phyloP scores from a whole-genome alignment of 2,113 vertebrate species.

The Stictonetta naevosa region DNA sequence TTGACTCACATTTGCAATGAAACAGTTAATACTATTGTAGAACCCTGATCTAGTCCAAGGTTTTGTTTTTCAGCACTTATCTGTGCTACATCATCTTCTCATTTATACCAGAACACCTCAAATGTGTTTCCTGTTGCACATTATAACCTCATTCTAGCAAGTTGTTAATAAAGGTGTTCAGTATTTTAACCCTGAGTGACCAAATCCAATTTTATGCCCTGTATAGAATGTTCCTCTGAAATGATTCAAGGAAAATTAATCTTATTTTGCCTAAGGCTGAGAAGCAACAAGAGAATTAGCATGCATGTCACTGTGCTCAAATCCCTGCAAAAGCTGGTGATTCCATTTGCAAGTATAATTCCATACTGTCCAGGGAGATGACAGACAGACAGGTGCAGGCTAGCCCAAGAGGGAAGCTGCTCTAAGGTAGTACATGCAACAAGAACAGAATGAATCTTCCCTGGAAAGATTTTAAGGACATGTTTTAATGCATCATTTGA shows the following conservation, averaged over 20 bases:
- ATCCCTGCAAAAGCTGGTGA: slow-evolving; percentile 28
- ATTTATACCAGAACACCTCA: background rate
- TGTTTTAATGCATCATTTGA: background rate
- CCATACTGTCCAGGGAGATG: slow-evolving; percentile 51
- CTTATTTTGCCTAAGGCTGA: slow-evolving; percentile 30
- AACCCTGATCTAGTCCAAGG: background rate
- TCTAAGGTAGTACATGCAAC: background rate
- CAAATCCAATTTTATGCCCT: background rate
- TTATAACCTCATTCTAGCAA: background rate
- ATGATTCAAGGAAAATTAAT: background rate
- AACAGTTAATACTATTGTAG: background rate
- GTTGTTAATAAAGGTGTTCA: slow-evolving; percentile 8
- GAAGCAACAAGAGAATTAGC: slow-evolving; percentile 59
- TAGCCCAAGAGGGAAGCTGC: background rate
- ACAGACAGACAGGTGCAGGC: slow-evolving; percentile 46
- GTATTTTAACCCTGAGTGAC: slow-evolving; percentile 23
- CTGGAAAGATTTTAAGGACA: slow-evolving; percentile 1
- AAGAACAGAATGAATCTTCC: background rate
- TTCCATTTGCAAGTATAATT: slow-evolving; percentile 71
- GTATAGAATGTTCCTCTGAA: background rate
- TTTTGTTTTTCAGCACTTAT: background rate
- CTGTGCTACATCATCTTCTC: background rate
- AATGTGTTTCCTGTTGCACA: background rate
- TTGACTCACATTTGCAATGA: background rate
- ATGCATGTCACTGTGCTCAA: slow-evolving; percentile 38